These are phyloP conservation scores for Cephus runcator DNA, from an alignment of 2,888 invertebrate species.

Conservation along the genomic window DNA sequence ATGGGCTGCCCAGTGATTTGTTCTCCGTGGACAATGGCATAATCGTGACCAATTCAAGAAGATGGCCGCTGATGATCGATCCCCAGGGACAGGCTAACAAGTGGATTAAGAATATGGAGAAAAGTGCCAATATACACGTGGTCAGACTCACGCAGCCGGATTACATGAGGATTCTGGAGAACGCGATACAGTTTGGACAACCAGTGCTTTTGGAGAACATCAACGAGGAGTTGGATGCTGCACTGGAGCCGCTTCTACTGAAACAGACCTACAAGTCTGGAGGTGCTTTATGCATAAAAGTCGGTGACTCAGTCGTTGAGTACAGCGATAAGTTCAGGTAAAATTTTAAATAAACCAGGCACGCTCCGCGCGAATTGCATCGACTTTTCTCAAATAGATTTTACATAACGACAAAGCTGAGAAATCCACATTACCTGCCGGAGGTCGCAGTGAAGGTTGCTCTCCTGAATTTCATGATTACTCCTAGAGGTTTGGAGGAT, in stretches of 20 bases:
- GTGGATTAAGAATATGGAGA: conserved; percentile 95
- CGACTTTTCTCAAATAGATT: conserved; percentile 68
- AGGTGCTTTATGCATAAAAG: conserved; percentile 84
- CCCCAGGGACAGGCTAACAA: conserved; percentile 95
- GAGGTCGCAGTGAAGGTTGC: conserved; percentile 94
- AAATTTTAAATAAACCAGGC: background rate
- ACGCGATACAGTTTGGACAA: conserved; percentile 88
- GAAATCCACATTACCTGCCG: conserved; percentile 94
- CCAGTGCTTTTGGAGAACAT: conserved; percentile 92
- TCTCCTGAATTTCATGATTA: conserved; percentile 94
- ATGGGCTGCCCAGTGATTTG: conserved; percentile 87
- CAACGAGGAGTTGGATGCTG: conserved; percentile 90
- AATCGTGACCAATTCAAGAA: conserved; percentile 87
- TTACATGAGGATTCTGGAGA: conserved; percentile 84
- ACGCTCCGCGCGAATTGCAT: background rate
- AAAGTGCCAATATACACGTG: conserved; percentile 80
- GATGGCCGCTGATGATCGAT: conserved; percentile 96
- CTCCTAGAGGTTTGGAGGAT: conserved; percentile 87
- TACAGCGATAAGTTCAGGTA: conserved; percentile 87
- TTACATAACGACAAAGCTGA: conserved; percentile 92
- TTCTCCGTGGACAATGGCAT: conserved; percentile 94
- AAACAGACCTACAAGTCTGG: conserved; percentile 92
- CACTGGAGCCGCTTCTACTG: conserved; percentile 86
- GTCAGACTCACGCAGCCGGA: conserved; percentile 85
- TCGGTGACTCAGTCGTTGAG: conserved; percentile 92